Percentiles rank a stretch among this genome's conserved stretches.
Conservation (phyloP, 2,888 invertebrate genomes). For the Andrena trimmerana region DNA sequence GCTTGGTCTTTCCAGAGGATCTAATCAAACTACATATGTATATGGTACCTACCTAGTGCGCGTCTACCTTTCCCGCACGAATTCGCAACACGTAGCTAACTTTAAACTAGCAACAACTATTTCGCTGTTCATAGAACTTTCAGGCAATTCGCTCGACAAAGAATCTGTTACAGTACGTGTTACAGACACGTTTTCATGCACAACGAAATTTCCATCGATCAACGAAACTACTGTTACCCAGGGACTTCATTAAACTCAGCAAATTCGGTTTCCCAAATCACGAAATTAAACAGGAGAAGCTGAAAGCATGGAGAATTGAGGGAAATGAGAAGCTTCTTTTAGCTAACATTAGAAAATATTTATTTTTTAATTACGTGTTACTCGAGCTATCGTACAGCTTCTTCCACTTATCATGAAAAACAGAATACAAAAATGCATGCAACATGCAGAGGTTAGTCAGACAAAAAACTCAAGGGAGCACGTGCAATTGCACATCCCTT, state of each 20-base stretch:
- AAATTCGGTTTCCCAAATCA: background rate
- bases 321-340: background rate
- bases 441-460: too few relatives aligned
- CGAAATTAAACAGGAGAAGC: background rate
- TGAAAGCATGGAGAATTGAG: background rate
- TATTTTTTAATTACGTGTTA: background rate
- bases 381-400: too few relatives aligned
- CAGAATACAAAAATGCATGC: too few relatives aligned
- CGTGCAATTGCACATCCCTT: too few relatives aligned
- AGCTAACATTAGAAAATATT: background rate
- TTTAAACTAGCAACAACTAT: slow-evolving; percentile 1
- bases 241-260: background rate
- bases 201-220: background rate
- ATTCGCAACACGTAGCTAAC: slow-evolving; percentile 28
- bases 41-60: background rate
- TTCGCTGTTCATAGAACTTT: background rate
- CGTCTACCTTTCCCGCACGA: background rate
- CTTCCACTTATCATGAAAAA: too few relatives aligned
- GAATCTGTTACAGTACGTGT: background rate
- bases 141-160: background rate
- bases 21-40: slow-evolving; percentile 17
- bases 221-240: background rate
- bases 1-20: slow-evolving; percentile 4
- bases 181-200: background rate
- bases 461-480: too few relatives aligned